Base-by-base conservation (phyloP, 2,888 invertebrate genomes). In the Pollenia griseotomentosa region DNA sequence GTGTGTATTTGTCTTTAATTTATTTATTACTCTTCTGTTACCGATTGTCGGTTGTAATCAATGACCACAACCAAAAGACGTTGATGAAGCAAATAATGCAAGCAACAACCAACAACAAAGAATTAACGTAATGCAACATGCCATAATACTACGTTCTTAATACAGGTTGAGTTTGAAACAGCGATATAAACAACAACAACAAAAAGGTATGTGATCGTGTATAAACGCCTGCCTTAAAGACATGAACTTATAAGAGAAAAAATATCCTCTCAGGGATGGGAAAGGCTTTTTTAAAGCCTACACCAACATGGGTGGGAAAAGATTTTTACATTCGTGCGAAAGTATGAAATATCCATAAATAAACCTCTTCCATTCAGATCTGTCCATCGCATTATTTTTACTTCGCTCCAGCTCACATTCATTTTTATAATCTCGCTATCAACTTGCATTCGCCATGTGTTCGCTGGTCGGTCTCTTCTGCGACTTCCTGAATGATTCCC, bases 181-280 rank as follows among this genome's bases (percentile, higher is more conserved):
- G 11, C 78, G 53, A 40, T 75, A 70, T 65, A 16, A 65, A 73
- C 19, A 59, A 75, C 51, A 71, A 33, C 33, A 33, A 33, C 33
- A 5, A 33, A 68, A 73, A 71, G 65, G 42, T 55, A 61, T 83
- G 53, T 59, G 80, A 83, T 83, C 83, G 65, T 77, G 83, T 53
- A 65, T 73, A 71, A 77, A 65, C 75, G 83, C 79, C 86, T 86
- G 80, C 71, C 86, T 83, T 33, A 59, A 65, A 86, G 74, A 57
- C 71, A 86, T 77, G 68, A 83, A 53, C 59, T 55, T 40, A 77
- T 55, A 59, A 66, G 68, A 70, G 46, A 51, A n/a, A 66, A 65
- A 46, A 33, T 44, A 6, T 33, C 33, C 33, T 33, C 33, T 33
- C 33, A 33, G 33, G 33, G 33, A 33, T 33, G 33, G 33, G 6